Conservation (phyloP, 1,140 invertebrate species). For the Apis dorsata region DNA sequence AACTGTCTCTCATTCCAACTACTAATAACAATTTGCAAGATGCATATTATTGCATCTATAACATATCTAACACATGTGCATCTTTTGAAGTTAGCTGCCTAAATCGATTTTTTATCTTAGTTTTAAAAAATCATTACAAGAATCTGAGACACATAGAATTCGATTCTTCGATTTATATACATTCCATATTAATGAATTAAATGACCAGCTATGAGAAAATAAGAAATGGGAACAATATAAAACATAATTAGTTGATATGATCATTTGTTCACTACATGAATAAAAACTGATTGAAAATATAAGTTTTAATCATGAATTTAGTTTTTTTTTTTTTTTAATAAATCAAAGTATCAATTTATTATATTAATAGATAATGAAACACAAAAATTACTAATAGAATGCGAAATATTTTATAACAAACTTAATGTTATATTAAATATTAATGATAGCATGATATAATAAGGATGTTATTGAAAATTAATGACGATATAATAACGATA, state of each 20-base stretch:
- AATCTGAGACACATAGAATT: constrained; percentile 22
- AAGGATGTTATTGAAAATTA: background rate
- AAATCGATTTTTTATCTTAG: constrained; percentile 19
- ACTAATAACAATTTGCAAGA: too few species aligned
- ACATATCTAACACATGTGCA: background rate
- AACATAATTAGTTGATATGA: background rate
- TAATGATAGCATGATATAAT: background rate
- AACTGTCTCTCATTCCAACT: too few species aligned
- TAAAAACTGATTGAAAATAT: background rate
- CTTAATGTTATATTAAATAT: too few species aligned
- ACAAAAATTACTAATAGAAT: too few species aligned
- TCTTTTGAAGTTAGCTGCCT: background rate
- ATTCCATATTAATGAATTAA: constrained; percentile 35
- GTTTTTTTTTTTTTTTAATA: background rate
- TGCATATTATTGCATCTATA: too few species aligned
- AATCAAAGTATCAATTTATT: background rate
- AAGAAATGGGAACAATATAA: background rate
- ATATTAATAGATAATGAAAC: background rate
- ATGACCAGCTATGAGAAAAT: background rate
- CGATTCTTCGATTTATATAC: constrained; percentile 35
- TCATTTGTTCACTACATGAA: constrained; percentile 5
- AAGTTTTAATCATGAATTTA: too few species aligned
- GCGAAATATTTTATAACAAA: too few species aligned
- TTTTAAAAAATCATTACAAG: constrained; percentile 33
- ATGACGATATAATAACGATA: background rate